Conservation (phyloP, 1,140 invertebrate species). For the Chironomus tepperi region DNA sequence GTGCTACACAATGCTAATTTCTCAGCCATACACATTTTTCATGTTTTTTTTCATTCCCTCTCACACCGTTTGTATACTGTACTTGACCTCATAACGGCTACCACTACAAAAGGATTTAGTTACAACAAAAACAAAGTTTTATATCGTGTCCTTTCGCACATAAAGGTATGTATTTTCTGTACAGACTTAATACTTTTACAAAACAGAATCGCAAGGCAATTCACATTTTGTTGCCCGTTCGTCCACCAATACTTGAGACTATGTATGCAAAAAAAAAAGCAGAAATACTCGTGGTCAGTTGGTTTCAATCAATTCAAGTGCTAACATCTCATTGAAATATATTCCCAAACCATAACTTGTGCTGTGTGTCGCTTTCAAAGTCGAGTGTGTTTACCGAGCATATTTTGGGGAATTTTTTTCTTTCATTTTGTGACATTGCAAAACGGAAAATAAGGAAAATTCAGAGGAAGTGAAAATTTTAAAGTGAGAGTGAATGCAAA, state of each 20-base stretch:
- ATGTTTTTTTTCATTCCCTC: not conserved
- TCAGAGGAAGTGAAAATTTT: too few species aligned
- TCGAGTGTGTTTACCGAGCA: too few species aligned
- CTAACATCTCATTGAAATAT: not conserved
- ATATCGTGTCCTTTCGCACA: not conserved
- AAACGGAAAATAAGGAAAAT: not conserved
- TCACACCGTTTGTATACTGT: not conserved
- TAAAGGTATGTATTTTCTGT: too few species aligned
- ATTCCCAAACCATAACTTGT: too few species aligned
- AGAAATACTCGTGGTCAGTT: not conserved
- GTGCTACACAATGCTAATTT: constrained; percentile 6
- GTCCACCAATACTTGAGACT: not conserved
- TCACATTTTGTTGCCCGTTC: too few species aligned
- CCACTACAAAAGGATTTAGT: not conserved
- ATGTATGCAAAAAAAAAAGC: too few species aligned
- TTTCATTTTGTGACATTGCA: not conserved
- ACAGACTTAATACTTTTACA: too few species aligned
- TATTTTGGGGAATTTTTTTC: not conserved
- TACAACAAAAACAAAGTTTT: not conserved
- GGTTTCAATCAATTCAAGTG: constrained; percentile 23
- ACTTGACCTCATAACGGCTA: not conserved
- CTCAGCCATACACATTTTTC: not conserved
- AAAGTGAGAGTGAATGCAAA: not conserved
- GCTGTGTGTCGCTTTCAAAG: too few species aligned
- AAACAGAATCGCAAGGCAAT: too few species aligned